A percentile compares a stretch with the other conserved stretches of the same genome.
These are phyloP conservation scores for Gallinago jamesoni DNA, from an alignment of 2,113 vertebrate species.

Conservation along the genomic window DNA sequence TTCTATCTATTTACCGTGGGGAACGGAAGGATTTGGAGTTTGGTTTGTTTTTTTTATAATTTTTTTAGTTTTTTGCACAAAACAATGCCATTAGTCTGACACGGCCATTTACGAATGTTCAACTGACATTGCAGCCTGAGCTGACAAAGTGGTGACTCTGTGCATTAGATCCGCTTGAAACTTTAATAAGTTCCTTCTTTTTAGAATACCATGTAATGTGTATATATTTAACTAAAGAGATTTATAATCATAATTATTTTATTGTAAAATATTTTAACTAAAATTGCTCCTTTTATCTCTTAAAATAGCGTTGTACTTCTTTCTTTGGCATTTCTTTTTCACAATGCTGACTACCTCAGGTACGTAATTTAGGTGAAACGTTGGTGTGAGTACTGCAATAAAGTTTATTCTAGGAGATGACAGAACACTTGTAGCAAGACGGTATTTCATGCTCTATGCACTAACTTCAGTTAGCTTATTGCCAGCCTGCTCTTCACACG, in stretches of 20 bases:
- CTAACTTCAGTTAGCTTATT: neutral
- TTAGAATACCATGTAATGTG: slow-evolving; percentile 81
- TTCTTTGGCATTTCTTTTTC: slow-evolving; percentile 65
- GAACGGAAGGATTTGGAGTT: slow-evolving; percentile 65
- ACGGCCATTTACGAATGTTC: slow-evolving; percentile 72
- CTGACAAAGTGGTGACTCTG: slow-evolving; percentile 69
- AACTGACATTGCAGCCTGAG: slow-evolving; percentile 77
- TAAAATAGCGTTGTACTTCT: slow-evolving; percentile 70
- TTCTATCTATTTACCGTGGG: slow-evolving; percentile 68
- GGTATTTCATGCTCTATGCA: neutral
- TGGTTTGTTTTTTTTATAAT: slow-evolving; percentile 51
- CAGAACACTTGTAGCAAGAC: neutral
- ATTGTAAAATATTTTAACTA: slow-evolving; percentile 90
- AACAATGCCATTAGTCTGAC: slow-evolving; percentile 76
- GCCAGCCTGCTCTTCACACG: neutral
- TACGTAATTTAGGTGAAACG: neutral
- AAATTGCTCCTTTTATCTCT: slow-evolving; percentile 76
- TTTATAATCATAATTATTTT: slow-evolving; percentile 90
- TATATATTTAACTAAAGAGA: slow-evolving; percentile 91
- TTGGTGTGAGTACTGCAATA: neutral
- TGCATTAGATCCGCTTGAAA: slow-evolving; percentile 76
- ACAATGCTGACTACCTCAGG: slow-evolving; percentile 45
- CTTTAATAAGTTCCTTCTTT: slow-evolving; percentile 76
- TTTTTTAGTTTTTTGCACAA: slow-evolving; percentile 74
- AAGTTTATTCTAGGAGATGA: neutral